These are phyloP conservation scores for Leptopilina clavipes DNA, from an alignment of 1,140 invertebrate genomes.

Conservation along the genomic window DNA sequence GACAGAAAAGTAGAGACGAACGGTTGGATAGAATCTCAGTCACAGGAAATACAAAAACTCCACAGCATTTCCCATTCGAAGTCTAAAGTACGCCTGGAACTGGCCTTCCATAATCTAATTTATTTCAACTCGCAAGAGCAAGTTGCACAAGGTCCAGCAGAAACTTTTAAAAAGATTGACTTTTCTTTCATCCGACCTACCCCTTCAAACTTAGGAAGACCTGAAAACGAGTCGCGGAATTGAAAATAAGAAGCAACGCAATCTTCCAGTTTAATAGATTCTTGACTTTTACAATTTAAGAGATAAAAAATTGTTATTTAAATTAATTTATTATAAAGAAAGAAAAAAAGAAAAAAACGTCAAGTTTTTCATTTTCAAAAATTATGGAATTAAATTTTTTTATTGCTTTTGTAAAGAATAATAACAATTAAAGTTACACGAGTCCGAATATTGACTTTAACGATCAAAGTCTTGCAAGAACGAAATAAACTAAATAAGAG, in stretches of 20 bases:
- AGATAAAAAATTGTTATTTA: not conserved
- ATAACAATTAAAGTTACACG: not conserved
- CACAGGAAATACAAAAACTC: constrained; percentile 41
- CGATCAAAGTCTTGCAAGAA: not conserved
- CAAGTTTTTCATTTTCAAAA: not conserved
- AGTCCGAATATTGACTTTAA: not conserved
- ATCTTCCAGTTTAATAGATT: constrained; percentile 65
- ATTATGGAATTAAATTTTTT: no score
- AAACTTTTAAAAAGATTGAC: constrained; percentile 71
- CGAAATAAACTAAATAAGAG: not conserved
- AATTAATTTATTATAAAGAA: not conserved
- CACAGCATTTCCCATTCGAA: constrained; percentile 37
- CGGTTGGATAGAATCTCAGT: constrained; percentile 16
- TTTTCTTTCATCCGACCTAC: constrained; percentile 44
- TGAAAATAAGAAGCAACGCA: constrained; percentile 34
- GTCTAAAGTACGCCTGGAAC: constrained; percentile 52
- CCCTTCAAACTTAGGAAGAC: constrained; percentile 35
- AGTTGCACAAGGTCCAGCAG: constrained; percentile 49
- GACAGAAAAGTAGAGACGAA: constrained; percentile 21
- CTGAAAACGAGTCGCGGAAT: constrained; percentile 34
- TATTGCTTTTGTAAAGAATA: not conserved
- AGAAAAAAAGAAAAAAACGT: no score
- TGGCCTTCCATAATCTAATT: constrained; percentile 67
- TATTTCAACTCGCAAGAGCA: constrained; percentile 64
- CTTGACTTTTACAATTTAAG: constrained; percentile 47